Evolutionary conservation across 2,113 vertebrate species (phyloP).

Genomic region (Philantomba maxwellii): DNA sequence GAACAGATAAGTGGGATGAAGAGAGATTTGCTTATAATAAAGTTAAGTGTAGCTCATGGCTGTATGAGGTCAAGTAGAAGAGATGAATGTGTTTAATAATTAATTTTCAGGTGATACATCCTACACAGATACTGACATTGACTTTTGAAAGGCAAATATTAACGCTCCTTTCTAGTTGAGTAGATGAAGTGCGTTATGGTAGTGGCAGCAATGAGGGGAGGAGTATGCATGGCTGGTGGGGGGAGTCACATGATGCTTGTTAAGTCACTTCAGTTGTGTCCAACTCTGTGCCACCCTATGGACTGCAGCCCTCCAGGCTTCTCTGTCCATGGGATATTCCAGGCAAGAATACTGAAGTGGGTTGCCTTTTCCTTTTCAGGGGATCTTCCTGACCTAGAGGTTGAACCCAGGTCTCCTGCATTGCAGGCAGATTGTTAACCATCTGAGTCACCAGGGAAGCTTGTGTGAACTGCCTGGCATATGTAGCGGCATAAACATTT

Average conservation of each 20-base stretch:
- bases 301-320: background rate
- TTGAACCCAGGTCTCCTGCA: background rate
- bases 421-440: background rate
- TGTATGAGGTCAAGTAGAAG: background rate
- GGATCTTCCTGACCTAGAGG: background rate
- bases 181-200: background rate
- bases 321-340: background rate
- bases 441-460: background rate
- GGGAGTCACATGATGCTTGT: background rate
- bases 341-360: background rate
- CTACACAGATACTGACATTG: background rate
- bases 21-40: background rate
- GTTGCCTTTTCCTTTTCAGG: background rate
- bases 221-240: rapidly evolving
- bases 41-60: background rate
- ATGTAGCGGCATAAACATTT: background rate
- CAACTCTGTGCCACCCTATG: background rate
- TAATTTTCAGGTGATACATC: background rate
- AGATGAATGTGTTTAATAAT: slow-evolving; percentile 1
- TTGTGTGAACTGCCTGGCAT: background rate
- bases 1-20: background rate
- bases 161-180: background rate
- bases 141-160: background rate
- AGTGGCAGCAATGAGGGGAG: background rate
- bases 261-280: background rate